Conservation (phyloP, 2,797 vertebrate species). For the Gephyroberyx darwinii region DNA sequence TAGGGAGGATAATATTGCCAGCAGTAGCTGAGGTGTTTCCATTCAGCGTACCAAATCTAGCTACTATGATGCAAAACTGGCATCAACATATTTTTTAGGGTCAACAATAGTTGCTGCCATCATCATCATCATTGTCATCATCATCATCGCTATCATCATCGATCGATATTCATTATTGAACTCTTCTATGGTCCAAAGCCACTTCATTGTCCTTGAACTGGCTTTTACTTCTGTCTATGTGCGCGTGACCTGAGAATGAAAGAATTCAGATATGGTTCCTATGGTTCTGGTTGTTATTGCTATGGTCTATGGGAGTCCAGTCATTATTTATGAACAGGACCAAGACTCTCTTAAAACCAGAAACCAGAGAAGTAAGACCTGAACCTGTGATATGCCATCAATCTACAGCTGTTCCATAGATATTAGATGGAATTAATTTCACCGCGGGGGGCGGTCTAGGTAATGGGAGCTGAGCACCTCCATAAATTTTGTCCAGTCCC, state of each 20-base stretch:
- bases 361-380: too few relatives aligned
- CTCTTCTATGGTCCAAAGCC: not conserved
- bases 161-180: not conserved
- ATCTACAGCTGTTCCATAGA: too few relatives aligned
- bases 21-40: slow-evolving; percentile 5
- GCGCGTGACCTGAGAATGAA: slow-evolving; percentile 1
- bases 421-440: not conserved
- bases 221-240: not conserved
- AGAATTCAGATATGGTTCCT: slow-evolving; percentile 1
- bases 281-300: not conserved
- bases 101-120: not conserved
- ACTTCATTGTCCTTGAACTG: not conserved
- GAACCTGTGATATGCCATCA: too few relatives aligned
- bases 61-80: not conserved
- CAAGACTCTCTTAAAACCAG: too few relatives aligned
- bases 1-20: not conserved
- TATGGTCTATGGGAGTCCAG: not conserved
- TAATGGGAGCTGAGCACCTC: not conserved
- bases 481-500: slow-evolving; percentile 10
- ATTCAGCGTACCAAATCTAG: not conserved
- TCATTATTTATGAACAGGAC: slow-evolving; percentile 5
- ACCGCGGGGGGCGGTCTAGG: not conserved
- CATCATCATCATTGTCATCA: not conserved
- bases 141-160: slow-evolving; percentile 2
- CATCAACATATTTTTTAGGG: not conserved